Percentiles rank a stretch among this genome's conserved stretches.
Conservation (phyloP, 2,113 vertebrate genomes). For the Meriones unguiculatus region DNA sequence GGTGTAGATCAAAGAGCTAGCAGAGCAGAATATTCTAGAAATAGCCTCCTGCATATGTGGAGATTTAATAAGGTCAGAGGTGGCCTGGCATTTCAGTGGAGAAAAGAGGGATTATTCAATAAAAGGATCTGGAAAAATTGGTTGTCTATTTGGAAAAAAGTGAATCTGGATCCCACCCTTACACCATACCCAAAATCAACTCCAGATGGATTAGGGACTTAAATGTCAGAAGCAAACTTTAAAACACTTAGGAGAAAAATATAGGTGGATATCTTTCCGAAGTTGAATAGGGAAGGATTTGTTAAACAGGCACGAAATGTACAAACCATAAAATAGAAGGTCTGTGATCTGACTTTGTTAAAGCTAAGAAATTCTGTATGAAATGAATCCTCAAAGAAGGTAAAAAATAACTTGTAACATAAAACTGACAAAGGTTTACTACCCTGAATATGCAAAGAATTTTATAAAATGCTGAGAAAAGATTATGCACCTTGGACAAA, state of each 20-base stretch:
- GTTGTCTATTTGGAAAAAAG: conserved; percentile 82
- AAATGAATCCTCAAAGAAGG: conserved; percentile 40
- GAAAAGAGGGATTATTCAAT: conserved; percentile 80
- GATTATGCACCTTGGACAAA: background rate
- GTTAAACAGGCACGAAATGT: conserved; percentile 65
- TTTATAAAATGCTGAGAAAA: background rate
- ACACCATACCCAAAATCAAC: conserved; percentile 79
- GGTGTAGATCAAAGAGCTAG: conserved; percentile 6
- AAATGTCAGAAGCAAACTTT: conserved; percentile 82
- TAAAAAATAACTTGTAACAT: background rate
- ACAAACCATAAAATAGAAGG: conserved; percentile 67
- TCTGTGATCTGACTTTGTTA: conserved; percentile 64
- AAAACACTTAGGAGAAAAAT: conserved; percentile 79
- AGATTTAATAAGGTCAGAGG: conserved; percentile 65
- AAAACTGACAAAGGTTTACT: background rate
- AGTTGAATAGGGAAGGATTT: conserved; percentile 63
- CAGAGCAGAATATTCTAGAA: conserved; percentile 5
- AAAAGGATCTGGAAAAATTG: conserved; percentile 80
- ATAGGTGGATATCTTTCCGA: conserved; percentile 78
- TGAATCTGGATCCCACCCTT: conserved; percentile 77
- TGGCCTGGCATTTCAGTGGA: conserved; percentile 63
- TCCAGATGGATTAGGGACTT: conserved; percentile 81
- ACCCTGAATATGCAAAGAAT: background rate
- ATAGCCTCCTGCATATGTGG: conserved; percentile 41
- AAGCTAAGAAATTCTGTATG: conserved; percentile 65